Conservation (phyloP, 2,113 vertebrate species). For the Cariama cristata region DNA sequence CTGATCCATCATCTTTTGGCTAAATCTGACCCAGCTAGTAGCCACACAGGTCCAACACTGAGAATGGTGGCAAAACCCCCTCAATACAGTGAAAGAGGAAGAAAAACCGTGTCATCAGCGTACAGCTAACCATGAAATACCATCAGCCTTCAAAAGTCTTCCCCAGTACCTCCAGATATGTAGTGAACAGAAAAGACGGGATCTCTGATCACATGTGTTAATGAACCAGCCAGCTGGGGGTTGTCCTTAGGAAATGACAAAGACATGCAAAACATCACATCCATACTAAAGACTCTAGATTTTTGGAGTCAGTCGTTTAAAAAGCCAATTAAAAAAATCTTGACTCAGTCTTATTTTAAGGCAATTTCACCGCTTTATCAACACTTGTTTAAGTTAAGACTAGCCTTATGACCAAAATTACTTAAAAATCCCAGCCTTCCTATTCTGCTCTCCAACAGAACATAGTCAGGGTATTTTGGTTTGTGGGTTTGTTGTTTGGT, state of each 20-base stretch:
- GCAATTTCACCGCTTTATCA: background rate
- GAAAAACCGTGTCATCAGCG: background rate
- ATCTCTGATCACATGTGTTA: background rate
- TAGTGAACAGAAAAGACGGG: background rate
- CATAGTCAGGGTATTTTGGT: background rate
- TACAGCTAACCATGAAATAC: background rate
- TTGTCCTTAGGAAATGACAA: background rate
- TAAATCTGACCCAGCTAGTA: background rate
- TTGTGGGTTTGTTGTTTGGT: no score
- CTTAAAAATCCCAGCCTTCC: background rate
- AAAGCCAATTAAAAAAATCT: background rate
- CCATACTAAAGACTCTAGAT: background rate
- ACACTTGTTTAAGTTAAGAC: background rate
- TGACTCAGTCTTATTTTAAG: background rate
- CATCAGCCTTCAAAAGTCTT: background rate
- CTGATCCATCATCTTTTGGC: background rate
- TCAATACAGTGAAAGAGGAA: background rate
- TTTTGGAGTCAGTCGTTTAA: background rate
- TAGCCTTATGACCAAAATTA: background rate
- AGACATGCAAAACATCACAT: background rate
- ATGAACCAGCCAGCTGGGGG: background rate
- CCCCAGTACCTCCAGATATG: background rate
- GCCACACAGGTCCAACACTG: background rate
- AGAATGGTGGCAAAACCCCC: background rate
- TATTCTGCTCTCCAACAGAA: background rate